Evolutionary conservation across 2,888 invertebrate genomes (phyloP).

Genomic region (Sphinx pinastri): DNA sequence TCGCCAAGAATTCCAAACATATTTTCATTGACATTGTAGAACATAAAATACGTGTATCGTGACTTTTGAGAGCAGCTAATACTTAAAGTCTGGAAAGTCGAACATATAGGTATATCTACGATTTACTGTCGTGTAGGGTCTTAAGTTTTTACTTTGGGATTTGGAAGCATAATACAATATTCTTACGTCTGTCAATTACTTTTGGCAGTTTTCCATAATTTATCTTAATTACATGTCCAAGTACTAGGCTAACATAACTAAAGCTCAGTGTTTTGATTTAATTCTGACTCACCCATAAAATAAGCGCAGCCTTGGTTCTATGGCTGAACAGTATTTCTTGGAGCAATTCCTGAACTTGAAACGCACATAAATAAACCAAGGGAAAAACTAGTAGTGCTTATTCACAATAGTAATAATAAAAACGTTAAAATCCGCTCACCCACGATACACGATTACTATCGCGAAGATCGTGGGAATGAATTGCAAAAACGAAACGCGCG

Average conservation of each 20-base stretch:
- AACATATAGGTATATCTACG: not conserved
- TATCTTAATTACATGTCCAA: not conserved
- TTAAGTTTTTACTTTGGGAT: not conserved
- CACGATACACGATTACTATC: slow-evolving; percentile 25
- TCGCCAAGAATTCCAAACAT: not conserved
- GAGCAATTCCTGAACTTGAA: not conserved
- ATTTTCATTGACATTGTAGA: not conserved
- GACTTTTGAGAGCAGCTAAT: slow-evolving; percentile 28
- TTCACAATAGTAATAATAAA: slow-evolving; percentile 19
- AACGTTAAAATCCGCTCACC: slow-evolving; percentile 21
- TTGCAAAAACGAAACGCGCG: slow-evolving; percentile 26
- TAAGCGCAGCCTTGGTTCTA: not conserved
- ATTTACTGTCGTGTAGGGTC: no score
- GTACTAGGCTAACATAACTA: no score
- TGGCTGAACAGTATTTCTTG: not conserved
- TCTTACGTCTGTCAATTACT: no score
- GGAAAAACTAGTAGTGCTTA: slow-evolving; percentile 17
- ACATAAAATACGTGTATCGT: slow-evolving; percentile 30
- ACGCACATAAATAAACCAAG: not conserved
- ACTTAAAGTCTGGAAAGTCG: not conserved
- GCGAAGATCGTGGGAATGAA: slow-evolving; percentile 29
- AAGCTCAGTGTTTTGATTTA: no score
- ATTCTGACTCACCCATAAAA: not conserved
- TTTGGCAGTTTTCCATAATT: not conserved
- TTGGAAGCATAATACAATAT: no score